Conservation (phyloP, 2,113 vertebrate species). For the Oreochromis niloticus region DNA sequence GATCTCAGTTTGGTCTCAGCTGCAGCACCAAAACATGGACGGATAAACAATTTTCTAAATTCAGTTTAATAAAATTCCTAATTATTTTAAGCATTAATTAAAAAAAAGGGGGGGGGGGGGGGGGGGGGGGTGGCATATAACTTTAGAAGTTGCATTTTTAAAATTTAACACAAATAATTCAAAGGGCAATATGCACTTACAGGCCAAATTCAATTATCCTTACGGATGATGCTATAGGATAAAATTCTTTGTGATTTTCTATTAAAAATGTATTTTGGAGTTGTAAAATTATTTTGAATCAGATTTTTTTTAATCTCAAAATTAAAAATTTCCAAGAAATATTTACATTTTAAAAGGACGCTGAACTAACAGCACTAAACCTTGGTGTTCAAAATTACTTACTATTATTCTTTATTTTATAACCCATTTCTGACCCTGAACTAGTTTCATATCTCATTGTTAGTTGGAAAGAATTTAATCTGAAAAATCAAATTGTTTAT, state of each 20-base stretch:
- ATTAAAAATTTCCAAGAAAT: not conserved
- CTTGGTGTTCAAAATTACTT: not conserved
- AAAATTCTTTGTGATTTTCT: not conserved
- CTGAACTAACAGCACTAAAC: not conserved
- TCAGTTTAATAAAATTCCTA: not conserved
- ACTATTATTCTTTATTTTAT: not conserved
- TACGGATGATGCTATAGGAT: not conserved
- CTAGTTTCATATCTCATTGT: not conserved
- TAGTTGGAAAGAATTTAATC: not conserved
- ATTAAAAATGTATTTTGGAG: not conserved
- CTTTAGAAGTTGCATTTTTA: not conserved
- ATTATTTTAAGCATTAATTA: not conserved
- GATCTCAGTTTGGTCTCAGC: not conserved
- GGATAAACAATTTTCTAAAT: not conserved
- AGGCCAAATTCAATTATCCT: not conserved
- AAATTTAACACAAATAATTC: not conserved
- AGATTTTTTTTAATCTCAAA: not conserved
- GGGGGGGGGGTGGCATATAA: not conserved
- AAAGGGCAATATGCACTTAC: not conserved
- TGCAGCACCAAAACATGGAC: not conserved
- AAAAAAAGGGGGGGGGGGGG: too few relatives aligned
- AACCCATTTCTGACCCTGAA: not conserved
- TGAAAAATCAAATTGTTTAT: not conserved
- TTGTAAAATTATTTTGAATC: rapidly evolving
- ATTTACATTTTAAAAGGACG: not conserved